Conservation (phyloP, 2,113 vertebrate species). For the Willisornis vidua region DNA sequence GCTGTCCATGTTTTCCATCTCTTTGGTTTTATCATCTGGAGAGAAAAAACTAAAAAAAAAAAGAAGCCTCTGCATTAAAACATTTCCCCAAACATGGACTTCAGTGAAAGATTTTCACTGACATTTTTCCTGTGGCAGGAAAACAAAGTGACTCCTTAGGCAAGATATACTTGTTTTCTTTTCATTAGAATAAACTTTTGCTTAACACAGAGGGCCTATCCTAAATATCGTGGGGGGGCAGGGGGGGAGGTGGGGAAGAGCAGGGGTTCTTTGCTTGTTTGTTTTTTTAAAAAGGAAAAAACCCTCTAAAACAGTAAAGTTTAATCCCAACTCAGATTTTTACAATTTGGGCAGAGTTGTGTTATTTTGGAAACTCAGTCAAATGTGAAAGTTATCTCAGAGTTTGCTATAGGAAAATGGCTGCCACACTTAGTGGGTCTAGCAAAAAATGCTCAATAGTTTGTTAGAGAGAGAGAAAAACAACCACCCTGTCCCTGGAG, state of each 20-base stretch:
- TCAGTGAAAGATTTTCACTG: background rate
- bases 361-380: background rate
- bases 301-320: background rate
- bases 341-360: background rate
- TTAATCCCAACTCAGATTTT: background rate
- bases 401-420: background rate
- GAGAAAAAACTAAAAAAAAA: background rate
- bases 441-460: background rate
- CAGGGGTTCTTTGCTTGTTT: background rate
- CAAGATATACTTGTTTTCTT: background rate
- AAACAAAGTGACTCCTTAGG: background rate
- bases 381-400: background rate
- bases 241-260: too few species aligned
- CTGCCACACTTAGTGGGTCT: background rate
- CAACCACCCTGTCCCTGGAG: background rate
- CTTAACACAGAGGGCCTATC: background rate
- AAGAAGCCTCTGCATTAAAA: background rate
- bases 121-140: background rate
- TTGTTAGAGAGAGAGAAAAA: background rate
- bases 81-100: background rate
- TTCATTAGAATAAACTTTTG: background rate
- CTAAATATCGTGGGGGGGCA: background rate
- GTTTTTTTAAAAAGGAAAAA: background rate
- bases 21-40: conserved; percentile 1
- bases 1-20: background rate